phyloP scores from a whole-genome alignment of 2,888 invertebrate species.

The Drosophila anomelani region DNA sequence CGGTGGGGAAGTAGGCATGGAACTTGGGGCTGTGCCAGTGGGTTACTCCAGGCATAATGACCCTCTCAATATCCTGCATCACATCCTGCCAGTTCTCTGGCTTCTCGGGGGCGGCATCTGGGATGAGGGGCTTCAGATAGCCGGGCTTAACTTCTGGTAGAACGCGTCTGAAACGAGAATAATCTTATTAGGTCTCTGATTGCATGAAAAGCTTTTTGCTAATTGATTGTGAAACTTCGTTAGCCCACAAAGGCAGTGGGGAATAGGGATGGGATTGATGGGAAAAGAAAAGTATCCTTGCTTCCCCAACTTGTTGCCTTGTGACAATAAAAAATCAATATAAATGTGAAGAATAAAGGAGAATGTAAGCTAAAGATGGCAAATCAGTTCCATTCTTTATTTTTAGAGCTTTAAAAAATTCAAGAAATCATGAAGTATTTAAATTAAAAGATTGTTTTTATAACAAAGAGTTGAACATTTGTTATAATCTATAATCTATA shows the following conservation, averaged over 20 bases:
- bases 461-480: too few species aligned
- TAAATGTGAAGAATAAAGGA: neutral
- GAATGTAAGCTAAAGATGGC: neutral
- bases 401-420: neutral
- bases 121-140: slow-evolving; percentile 94
- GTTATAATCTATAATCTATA: neutral
- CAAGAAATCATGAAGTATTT: neutral
- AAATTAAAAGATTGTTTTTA: neutral
- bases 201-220: slow-evolving; percentile 34
- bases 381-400: neutral
- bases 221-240: slow-evolving; percentile 56
- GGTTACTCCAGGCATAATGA: slow-evolving; percentile 99
- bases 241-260: slow-evolving; percentile 14
- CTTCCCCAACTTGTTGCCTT: slow-evolving; percentile 41
- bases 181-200: slow-evolving; percentile 51
- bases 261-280: neutral
- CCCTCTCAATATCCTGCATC: slow-evolving; percentile 95
- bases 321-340: slow-evolving; percentile 36
- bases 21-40: slow-evolving; percentile 99
- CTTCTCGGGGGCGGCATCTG: slow-evolving; percentile 92
- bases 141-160: slow-evolving; percentile 97
- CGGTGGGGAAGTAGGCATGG: slow-evolving; percentile 97
- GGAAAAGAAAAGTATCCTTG: neutral
- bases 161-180: slow-evolving; percentile 88
- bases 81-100: slow-evolving; percentile 96